Conservation (phyloP, 2,888 invertebrate genomes). For the Caradrina kadenii region DNA sequence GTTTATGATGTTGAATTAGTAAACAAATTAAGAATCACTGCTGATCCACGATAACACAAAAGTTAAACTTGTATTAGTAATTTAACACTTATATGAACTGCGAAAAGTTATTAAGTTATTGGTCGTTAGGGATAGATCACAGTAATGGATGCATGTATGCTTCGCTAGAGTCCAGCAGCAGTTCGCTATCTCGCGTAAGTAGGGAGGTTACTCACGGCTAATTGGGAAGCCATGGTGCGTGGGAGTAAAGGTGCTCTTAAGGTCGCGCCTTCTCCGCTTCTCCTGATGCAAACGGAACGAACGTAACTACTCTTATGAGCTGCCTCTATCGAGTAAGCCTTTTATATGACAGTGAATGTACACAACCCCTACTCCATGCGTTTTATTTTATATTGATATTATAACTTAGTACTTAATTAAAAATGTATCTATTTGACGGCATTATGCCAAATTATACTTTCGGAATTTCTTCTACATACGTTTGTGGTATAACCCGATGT, state of each 20-base stretch:
- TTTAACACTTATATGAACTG: conserved; percentile 38
- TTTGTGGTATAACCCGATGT: conserved; percentile 3
- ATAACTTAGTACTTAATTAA: conserved; percentile 70
- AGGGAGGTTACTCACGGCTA: conserved; percentile 81
- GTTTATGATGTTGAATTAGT: not conserved
- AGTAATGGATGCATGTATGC: conserved; percentile 19
- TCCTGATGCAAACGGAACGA: conserved; percentile 70
- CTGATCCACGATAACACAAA: conserved; percentile 27
- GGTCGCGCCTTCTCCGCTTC: conserved; percentile 69
- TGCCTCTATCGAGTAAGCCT: conserved; percentile 72
- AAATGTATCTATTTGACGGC: conserved; percentile 41
- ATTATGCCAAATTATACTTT: conserved; percentile 31
- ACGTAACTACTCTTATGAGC: conserved; percentile 76
- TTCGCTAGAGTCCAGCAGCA: conserved; percentile 29
- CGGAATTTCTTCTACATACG: conserved; percentile 28
- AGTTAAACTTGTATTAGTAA: conserved; percentile 29
- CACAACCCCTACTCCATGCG: conserved; percentile 81
- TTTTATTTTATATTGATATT: conserved; percentile 68
- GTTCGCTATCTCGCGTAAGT: conserved; percentile 58
- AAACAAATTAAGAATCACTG: conserved; percentile 25
- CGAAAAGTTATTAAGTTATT: not conserved
- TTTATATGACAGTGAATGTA: conserved; percentile 87
- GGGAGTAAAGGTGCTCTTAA: conserved; percentile 67
- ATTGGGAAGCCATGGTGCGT: conserved; percentile 83
- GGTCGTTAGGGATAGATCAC: conserved; percentile 28